These are phyloP conservation scores for Danaus chrysippus DNA, from an alignment of 2,888 invertebrate species.

Conservation along the genomic window DNA sequence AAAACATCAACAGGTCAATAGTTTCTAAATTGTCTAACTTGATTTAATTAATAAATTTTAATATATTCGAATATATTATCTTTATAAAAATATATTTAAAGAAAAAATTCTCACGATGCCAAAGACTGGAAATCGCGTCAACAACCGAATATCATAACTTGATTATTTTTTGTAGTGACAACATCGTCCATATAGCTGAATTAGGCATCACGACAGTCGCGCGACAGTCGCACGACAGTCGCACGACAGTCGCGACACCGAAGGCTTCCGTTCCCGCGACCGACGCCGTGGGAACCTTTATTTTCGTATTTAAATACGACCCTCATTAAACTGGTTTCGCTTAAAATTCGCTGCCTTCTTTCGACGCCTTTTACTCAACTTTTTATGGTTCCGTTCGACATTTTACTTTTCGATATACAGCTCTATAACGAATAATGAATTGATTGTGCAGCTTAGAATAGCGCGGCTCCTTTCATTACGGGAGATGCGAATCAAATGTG, in stretches of 20 bases:
- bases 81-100: conserved; percentile 16
- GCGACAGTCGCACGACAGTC: conserved; percentile 44
- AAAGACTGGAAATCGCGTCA: conserved; percentile 39
- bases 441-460: conserved; percentile 53
- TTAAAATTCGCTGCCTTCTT: conserved; percentile 79
- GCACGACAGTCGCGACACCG: conserved; percentile 54
- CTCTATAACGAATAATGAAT: conserved; percentile 62
- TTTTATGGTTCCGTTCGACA: conserved; percentile 78
- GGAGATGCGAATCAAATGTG: conserved; percentile 41
- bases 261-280: conserved; percentile 76
- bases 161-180: conserved; percentile 29
- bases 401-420: conserved; percentile 69
- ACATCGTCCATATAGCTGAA: background rate
- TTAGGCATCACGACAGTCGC: conserved; percentile 26
- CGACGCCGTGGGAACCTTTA: conserved; percentile 77
- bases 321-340: conserved; percentile 78
- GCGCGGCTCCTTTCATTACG: conserved; percentile 54
- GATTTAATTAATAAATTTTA: background rate
- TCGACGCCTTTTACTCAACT: conserved; percentile 79
- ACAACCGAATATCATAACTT: conserved; percentile 52
- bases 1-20: too few relatives aligned
- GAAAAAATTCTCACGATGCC: conserved; percentile 46
- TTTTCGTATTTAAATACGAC: conserved; percentile 79
- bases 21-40: background rate
- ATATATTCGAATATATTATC: conserved; percentile 7